phyloP scores from a whole-genome alignment of 2,113 vertebrate species.

The Brachyhypopomus gauderio region DNA sequence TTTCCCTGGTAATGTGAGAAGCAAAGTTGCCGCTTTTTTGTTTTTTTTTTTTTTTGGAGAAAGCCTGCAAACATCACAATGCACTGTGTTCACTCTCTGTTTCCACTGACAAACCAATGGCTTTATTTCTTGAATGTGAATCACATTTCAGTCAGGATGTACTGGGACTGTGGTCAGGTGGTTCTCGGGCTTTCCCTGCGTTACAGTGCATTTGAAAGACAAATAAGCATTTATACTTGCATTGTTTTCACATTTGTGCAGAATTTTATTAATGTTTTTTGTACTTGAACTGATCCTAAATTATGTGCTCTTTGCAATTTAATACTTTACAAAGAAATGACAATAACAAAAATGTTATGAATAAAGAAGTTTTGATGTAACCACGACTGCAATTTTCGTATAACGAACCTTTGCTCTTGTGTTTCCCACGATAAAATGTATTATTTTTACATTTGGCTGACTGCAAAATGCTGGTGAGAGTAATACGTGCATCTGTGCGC shows the following conservation, averaged over 20 bases:
- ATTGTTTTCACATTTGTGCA: slow-evolving; percentile 32
- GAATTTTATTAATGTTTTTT: slow-evolving; percentile 51
- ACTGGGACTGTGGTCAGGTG: slow-evolving; percentile 25
- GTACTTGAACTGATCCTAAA: slow-evolving; percentile 59
- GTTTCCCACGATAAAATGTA: background rate
- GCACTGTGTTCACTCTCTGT: slow-evolving; percentile 29
- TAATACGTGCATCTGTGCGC: too few species aligned
- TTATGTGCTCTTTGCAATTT: slow-evolving; percentile 63
- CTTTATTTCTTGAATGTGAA: slow-evolving; percentile 9
- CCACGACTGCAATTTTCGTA: slow-evolving; percentile 4
- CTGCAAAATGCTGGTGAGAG: background rate
- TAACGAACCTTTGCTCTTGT: background rate
- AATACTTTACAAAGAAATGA: slow-evolving; percentile 61
- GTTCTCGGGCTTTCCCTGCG: background rate
- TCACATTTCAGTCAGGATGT: background rate
- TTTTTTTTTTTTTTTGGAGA: background rate
- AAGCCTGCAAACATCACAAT: background rate
- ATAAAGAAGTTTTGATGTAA: slow-evolving; percentile 19
- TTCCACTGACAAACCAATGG: background rate
- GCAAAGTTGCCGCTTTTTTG: slow-evolving; percentile 13
- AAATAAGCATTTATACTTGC: background rate
- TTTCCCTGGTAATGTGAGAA: background rate
- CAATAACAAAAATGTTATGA: slow-evolving; percentile 60
- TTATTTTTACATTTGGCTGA: background rate
- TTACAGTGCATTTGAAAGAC: slow-evolving; percentile 19